These are phyloP conservation scores for Mesocricetus auratus DNA, from an alignment of 2,113 vertebrate genomes.

Conservation along the genomic window DNA sequence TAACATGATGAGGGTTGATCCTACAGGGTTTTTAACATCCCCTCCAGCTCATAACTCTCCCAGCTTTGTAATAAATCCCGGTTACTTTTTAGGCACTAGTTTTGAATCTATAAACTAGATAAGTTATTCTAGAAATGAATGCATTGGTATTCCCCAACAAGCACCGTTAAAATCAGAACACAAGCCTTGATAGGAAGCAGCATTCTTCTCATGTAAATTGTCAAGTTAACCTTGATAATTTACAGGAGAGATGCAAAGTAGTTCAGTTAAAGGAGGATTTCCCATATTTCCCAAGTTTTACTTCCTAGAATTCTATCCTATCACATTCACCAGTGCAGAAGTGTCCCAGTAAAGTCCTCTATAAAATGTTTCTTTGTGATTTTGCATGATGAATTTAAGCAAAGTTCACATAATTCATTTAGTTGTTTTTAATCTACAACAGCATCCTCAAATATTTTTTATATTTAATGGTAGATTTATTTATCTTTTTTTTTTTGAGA, in stretches of 20 bases:
- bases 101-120: conserved; percentile 36
- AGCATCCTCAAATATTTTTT: neutral
- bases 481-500: neutral
- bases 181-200: neutral
- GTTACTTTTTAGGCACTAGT: neutral
- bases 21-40: neutral
- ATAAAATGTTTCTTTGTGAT: neutral
- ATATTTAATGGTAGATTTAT: conserved; percentile 23
- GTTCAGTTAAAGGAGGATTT: neutral
- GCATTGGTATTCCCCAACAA: neutral
- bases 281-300: conserved; percentile 22
- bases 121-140: conserved; percentile 53
- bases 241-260: neutral
- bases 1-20: neutral
- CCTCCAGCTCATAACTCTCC: neutral
- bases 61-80: conserved; percentile 12
- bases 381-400: neutral
- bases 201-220: conserved; percentile 17
- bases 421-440: neutral
- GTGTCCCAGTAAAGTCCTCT: neutral
- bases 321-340: neutral
- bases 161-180: neutral
- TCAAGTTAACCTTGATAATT: no score
- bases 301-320: neutral
- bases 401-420: neutral